These are phyloP conservation scores for Scleropages formosus DNA, from an alignment of 2,797 vertebrate species.

Conservation along the genomic window DNA sequence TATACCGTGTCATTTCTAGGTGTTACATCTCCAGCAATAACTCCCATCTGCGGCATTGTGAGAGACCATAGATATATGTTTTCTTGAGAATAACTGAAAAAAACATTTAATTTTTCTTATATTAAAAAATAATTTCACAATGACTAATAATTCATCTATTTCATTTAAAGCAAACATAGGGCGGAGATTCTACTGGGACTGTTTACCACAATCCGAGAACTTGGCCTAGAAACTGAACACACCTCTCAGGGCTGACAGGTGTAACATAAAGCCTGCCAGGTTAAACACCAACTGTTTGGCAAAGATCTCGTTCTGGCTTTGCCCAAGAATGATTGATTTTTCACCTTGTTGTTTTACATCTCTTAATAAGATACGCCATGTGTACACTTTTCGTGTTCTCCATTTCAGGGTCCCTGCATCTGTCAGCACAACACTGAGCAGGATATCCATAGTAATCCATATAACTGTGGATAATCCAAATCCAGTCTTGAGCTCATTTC, in stretches of 20 bases:
- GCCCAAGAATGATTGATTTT: neutral
- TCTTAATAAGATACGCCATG: too few species aligned
- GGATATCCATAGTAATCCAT: conserved; percentile 34
- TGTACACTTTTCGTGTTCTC: neutral
- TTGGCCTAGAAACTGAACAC: neutral
- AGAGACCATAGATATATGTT: too few species aligned
- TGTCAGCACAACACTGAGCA: neutral
- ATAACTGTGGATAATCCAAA: conserved; percentile 57
- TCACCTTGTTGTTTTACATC: neutral
- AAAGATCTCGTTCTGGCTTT: neutral
- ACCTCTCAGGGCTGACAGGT: too few species aligned
- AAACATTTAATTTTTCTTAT: too few species aligned
- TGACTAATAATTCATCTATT: too few species aligned
- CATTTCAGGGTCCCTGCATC: neutral
- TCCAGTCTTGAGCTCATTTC: conserved; percentile 53
- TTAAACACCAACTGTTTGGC: neutral
- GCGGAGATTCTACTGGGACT: too few species aligned
- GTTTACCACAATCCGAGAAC: neutral
- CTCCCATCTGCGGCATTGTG: too few species aligned
- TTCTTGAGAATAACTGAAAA: too few species aligned
- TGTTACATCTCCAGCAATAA: too few species aligned
- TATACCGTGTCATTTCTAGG: too few species aligned
- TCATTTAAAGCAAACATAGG: too few species aligned
- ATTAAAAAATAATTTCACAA: too few species aligned
- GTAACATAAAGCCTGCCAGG: neutral